A percentile compares a stretch with the other conserved stretches of the same genome.
Evolutionary conservation across 2,888 invertebrate genomes (phyloP).

Genomic region (Meganola albula): DNA sequence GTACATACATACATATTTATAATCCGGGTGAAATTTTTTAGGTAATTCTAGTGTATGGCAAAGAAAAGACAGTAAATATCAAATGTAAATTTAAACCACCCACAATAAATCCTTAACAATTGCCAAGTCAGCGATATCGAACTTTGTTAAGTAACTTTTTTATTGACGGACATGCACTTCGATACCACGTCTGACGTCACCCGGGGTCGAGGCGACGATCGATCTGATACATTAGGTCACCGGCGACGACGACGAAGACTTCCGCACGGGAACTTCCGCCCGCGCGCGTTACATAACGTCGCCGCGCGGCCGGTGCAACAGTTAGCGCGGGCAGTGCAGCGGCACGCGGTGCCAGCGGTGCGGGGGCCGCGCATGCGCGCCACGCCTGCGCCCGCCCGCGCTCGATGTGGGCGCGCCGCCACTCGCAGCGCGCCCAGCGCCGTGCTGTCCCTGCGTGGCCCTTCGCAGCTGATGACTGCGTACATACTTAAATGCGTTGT

Average conservation of each 20-base stretch:
- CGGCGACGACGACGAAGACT: conserved; percentile 6
- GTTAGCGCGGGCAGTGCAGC: conserved; percentile 2
- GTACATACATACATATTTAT: too few relatives aligned
- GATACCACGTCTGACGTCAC: too few relatives aligned
- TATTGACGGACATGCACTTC: too few relatives aligned
- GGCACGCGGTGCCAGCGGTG: conserved; percentile 3
- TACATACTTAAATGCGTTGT: too few relatives aligned
- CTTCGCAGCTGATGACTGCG: too few relatives aligned
- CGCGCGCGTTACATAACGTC: conserved; percentile 10
- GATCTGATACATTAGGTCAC: conserved; percentile 13
- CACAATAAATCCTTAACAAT: too few relatives aligned
- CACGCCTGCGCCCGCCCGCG: conserved; percentile 21
- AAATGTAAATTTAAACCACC: too few relatives aligned
- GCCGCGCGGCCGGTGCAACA: conserved; percentile 11
- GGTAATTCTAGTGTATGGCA: too few relatives aligned
- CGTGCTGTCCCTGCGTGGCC: background rate
- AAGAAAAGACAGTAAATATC: too few relatives aligned
- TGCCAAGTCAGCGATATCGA: too few relatives aligned
- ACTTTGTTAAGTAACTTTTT: too few relatives aligned
- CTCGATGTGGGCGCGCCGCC: conserved; percentile 25
- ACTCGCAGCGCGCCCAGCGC: conserved; percentile 12
- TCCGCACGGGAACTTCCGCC: background rate
- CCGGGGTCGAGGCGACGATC: conserved; percentile 14
- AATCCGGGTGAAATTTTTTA: too few relatives aligned
- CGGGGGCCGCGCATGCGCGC: conserved; percentile 30